phyloP scores from a whole-genome alignment of 2,113 vertebrate species.

The Neomonachus schauinslandi region DNA sequence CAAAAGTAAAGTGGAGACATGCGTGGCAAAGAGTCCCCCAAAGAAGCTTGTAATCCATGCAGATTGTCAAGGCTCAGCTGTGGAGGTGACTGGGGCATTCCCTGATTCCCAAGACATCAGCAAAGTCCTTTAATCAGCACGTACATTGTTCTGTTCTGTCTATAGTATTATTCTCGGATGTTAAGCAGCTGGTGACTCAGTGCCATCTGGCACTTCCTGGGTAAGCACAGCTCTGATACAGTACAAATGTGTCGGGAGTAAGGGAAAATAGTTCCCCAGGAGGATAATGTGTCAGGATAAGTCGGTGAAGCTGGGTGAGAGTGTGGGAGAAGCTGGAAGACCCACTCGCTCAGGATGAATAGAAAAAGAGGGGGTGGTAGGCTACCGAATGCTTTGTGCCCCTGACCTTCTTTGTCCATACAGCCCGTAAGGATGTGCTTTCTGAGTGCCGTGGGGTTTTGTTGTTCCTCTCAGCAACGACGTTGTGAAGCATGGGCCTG shows the following conservation, averaged over 20 bases:
- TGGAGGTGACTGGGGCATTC: not conserved
- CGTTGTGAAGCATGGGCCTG: not conserved
- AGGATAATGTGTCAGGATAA: not conserved
- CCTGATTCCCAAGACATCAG: not conserved
- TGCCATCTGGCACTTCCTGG: constrained; percentile 45
- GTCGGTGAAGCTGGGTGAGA: not conserved
- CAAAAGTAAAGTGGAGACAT: not conserved
- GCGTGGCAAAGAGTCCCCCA: not conserved
- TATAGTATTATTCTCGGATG: not conserved
- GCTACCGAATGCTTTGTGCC: not conserved
- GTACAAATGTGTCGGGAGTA: not conserved
- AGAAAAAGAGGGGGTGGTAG: not conserved
- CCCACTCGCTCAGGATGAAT: not conserved
- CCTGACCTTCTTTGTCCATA: not conserved
- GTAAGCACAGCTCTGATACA: not conserved
- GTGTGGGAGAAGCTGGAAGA: not conserved
- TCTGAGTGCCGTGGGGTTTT: too few species aligned
- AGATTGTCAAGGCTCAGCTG: not conserved
- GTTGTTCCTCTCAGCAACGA: not conserved
- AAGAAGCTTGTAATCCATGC: not conserved
- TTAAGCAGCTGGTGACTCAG: constrained; percentile 40
- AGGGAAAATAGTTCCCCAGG: not conserved
- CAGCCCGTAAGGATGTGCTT: not conserved
- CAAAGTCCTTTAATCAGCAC: not conserved
- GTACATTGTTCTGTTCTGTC: not conserved